These are phyloP conservation scores for Sthenelais limicola DNA, from an alignment of 2,888 invertebrate genomes.

Conservation along the genomic window DNA sequence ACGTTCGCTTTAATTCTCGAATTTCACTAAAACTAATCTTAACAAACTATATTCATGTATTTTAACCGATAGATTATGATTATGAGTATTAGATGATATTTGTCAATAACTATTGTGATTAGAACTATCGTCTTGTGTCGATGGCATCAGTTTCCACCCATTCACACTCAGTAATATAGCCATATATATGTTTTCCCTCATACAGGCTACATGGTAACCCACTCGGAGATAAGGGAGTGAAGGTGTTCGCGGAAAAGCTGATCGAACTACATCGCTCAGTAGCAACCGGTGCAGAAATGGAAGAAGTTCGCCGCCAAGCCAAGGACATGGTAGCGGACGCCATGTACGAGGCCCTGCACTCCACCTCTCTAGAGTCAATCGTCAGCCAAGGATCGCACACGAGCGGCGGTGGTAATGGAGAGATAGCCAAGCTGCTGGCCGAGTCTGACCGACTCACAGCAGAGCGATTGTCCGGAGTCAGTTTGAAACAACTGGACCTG, in stretches of 20 bases:
- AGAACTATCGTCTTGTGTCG: too few species aligned
- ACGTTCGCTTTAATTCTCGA: too few species aligned
- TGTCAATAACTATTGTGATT: too few species aligned
- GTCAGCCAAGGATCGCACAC: slow-evolving; percentile 32
- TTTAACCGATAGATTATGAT: too few species aligned
- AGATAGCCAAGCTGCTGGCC: slow-evolving; percentile 26
- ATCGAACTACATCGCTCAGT: slow-evolving; percentile 27
- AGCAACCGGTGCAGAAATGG: slow-evolving; percentile 17
- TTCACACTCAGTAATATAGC: not conserved
- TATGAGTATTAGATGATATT: too few species aligned
- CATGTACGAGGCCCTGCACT: slow-evolving; percentile 24
- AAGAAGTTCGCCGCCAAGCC: slow-evolving; percentile 4
- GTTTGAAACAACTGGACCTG: slow-evolving; percentile 60
- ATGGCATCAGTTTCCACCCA: too few species aligned
- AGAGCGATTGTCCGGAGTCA: slow-evolving; percentile 7
- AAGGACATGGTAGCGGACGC: slow-evolving; percentile 33
- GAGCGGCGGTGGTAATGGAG: not conserved
- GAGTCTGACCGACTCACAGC: slow-evolving; percentile 23
- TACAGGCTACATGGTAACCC: slow-evolving; percentile 61
- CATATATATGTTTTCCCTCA: not conserved
- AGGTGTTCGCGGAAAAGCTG: slow-evolving; percentile 55
- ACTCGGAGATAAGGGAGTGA: slow-evolving; percentile 60
- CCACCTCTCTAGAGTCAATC: slow-evolving; percentile 41
- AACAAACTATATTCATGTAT: too few species aligned
- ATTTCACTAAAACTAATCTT: too few species aligned